phyloP scores from a whole-genome alignment of 2,113 vertebrate species.

The Lepus europaeus region DNA sequence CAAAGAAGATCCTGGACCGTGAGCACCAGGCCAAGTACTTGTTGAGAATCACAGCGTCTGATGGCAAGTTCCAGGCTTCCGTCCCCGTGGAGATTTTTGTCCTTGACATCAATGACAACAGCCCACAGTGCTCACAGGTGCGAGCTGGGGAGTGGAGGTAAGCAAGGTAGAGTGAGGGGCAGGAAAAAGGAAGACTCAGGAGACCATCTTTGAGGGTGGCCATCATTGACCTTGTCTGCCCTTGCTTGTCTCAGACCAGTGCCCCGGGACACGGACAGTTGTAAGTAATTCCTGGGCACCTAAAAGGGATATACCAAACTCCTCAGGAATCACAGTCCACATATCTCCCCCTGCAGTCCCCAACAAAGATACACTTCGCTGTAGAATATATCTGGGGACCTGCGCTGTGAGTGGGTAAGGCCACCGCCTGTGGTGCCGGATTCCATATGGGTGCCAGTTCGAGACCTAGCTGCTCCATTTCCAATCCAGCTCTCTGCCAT shows the following conservation, averaged over 20 bases:
- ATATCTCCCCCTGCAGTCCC: neutral
- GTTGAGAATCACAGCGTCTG: constrained; percentile 93
- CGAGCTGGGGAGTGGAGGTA: neutral
- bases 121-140: constrained; percentile 96
- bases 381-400: neutral
- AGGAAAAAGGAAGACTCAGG: constrained; percentile 19
- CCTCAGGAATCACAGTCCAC: neutral
- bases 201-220: neutral
- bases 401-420: no score
- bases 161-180: constrained; percentile 19
- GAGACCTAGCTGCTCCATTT: no score
- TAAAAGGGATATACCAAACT: neutral
- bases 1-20: constrained; percentile 93
- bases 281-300: neutral
- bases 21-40: constrained; percentile 92
- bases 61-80: constrained; percentile 94
- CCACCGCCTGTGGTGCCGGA: no score
- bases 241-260: neutral
- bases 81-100: constrained; percentile 93
- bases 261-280: neutral
- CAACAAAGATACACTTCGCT: neutral
- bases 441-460: no score
- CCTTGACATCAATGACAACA: constrained; percentile 97
- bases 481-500: no score
- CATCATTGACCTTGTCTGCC: neutral